phyloP scores from a whole-genome alignment of 2,113 vertebrate species.

The Bombycilla garrulus region DNA sequence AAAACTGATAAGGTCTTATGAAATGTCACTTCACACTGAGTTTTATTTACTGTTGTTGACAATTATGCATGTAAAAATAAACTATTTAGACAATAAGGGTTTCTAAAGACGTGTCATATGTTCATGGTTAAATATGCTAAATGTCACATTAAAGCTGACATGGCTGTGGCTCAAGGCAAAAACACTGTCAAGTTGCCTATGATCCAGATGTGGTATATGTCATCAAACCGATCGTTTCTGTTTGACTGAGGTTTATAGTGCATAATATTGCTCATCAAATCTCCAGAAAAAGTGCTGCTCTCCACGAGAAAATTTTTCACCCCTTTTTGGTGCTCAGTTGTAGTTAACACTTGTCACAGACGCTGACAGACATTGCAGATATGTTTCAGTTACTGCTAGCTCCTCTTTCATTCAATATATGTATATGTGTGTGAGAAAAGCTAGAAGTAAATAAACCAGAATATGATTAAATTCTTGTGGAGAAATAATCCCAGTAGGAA shows the following conservation, averaged over 20 bases:
- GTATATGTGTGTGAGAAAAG: neutral
- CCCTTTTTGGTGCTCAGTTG: neutral
- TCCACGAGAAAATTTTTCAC: neutral
- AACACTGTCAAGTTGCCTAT: constrained; percentile 26
- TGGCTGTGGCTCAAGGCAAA: neutral
- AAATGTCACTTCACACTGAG: constrained; percentile 42
- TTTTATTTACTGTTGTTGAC: constrained; percentile 41
- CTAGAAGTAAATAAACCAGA: neutral
- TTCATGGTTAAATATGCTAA: constrained; percentile 48
- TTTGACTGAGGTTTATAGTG: neutral
- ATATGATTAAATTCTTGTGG: neutral
- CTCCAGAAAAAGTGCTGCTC: neutral
- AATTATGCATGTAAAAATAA: constrained; percentile 37
- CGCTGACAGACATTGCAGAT: neutral
- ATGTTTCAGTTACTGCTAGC: neutral
- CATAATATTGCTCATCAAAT: constrained; percentile 16
- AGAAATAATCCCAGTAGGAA: neutral
- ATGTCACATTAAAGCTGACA: constrained; percentile 47
- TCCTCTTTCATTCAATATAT: neutral
- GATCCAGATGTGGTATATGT: constrained; percentile 36
- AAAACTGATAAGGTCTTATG: constrained; percentile 29
- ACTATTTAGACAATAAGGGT: neutral
- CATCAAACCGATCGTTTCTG: constrained; percentile 21
- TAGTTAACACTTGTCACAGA: neutral
- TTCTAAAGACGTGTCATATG: constrained; percentile 46